Evolutionary conservation across 2,888 invertebrate species (phyloP).

Genomic region (Dermolepida albohirtum): DNA sequence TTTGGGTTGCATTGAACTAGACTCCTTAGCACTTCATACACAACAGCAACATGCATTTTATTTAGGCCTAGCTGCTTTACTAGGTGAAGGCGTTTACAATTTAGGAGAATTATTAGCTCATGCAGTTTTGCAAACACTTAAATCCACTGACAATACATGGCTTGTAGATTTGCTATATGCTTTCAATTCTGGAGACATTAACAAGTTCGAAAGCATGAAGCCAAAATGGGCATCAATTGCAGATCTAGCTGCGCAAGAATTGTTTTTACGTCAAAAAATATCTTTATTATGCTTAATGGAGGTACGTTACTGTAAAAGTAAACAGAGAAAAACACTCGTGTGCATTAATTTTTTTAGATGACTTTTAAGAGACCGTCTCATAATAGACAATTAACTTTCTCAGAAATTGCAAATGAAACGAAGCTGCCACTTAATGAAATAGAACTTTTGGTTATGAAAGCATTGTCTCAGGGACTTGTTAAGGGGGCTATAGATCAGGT

Average conservation of each 20-base stretch:
- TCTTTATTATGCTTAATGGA: slow-evolving; percentile 97
- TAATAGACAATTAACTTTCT: slow-evolving; percentile 86
- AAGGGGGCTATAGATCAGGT: slow-evolving; percentile 97
- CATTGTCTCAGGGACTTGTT: slow-evolving; percentile 92
- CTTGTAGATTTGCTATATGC: slow-evolving; percentile 85
- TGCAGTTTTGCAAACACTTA: slow-evolving; percentile 88
- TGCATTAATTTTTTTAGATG: slow-evolving; percentile 76
- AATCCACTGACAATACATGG: slow-evolving; percentile 88
- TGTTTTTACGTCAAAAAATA: slow-evolving; percentile 90
- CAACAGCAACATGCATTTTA: slow-evolving; percentile 88
- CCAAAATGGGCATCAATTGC: slow-evolving; percentile 83
- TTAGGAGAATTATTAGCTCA: slow-evolving; percentile 97
- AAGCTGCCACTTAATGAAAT: slow-evolving; percentile 87
- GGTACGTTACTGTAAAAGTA: slow-evolving; percentile 61
- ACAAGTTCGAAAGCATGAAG: slow-evolving; percentile 78
- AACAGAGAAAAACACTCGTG: neutral
- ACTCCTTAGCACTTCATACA: slow-evolving; percentile 73
- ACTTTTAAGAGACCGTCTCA: slow-evolving; percentile 94
- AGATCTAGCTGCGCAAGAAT: slow-evolving; percentile 85
- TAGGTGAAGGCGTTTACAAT: slow-evolving; percentile 96
- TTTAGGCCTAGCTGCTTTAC: slow-evolving; percentile 91
- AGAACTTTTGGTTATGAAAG: slow-evolving; percentile 97
- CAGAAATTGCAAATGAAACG: slow-evolving; percentile 89
- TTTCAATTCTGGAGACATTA: slow-evolving; percentile 87
- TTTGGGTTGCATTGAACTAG: slow-evolving; percentile 75